Evolutionary conservation across 2,797 vertebrate species (phyloP).

Genomic region (Bradypodion ventrale): DNA sequence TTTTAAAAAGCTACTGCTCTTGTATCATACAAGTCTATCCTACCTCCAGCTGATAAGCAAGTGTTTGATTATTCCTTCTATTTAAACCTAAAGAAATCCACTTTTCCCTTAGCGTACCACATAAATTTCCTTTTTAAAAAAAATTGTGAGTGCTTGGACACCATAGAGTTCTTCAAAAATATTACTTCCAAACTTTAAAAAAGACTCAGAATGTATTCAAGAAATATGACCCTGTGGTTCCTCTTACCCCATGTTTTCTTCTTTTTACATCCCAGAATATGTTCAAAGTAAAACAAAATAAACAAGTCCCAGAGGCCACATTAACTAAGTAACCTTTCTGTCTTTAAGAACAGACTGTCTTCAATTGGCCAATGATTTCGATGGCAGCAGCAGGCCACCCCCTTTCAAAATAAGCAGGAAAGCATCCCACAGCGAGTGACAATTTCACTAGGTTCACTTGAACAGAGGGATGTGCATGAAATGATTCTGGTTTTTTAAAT

Average conservation of each 20-base stretch:
- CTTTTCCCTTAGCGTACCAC: neutral
- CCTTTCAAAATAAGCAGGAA: neutral
- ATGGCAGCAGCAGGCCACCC: neutral
- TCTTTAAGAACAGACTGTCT: neutral
- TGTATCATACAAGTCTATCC: neutral
- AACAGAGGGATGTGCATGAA: neutral
- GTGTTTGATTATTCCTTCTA: neutral
- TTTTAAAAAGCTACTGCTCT: neutral
- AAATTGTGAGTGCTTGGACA: neutral
- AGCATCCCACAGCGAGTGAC: conserved; percentile 4
- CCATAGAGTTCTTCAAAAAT: no score
- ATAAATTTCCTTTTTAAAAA: conserved; percentile 10
- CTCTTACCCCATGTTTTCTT: neutral
- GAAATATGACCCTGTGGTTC: neutral
- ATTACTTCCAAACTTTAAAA: neutral
- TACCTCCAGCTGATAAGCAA: conserved; percentile 8
- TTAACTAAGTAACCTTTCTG: neutral
- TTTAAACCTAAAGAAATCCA: neutral
- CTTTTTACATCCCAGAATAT: neutral
- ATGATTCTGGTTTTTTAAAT: neutral
- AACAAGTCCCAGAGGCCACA: neutral
- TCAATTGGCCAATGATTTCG: neutral
- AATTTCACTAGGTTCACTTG: conserved; percentile 8
- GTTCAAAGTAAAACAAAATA: neutral
- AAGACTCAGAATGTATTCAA: accelerated